Evolutionary conservation across 2,113 vertebrate genomes (phyloP), one percentile per base, ranked within the genome.

Genomic region (Callithrix jacchus): DNA sequence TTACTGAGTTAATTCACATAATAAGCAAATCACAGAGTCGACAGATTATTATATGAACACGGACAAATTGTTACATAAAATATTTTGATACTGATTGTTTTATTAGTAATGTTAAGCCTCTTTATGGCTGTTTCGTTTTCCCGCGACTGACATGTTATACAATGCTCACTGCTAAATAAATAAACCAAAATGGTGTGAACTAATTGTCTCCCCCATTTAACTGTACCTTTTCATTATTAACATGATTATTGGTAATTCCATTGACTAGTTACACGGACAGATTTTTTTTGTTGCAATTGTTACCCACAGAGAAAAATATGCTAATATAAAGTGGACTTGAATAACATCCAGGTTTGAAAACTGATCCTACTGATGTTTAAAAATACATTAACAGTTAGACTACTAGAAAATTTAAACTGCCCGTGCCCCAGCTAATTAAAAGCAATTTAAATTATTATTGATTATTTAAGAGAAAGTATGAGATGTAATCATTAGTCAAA

Each of bases 71-170:
- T 98, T 97, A 97, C 96, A 93, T 96, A 97, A 98, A 98, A 97
- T 80, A 97, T 98, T 98, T 98, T 97, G 97, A 98, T 98, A 97
- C 95, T 71, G 97, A 97, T 98, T 98, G 97, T 98, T 98, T 98
- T 98, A 98, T 98, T 97, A 97, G 94, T 96, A 91, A 97, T 54
- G 89, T 97, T 98, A 95, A 98, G 97, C 97, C 95, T 96, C 95
- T 95, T 96, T 91, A 61, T 81, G 84, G 6, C 0, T 96, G 94
- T 98, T 97, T 98, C 97, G 88, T 95, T 98, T 98, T 98, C 95
- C 94, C 32, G 17, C 58, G 92, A 97, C 87, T 98, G 97, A 98
- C 94, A 87, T 93, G 95, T 98, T 98, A 96, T 97, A 97, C 96
- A 88, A 97, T 94, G 21, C 96, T 95, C 89, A 42, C 93, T 92